Evolutionary conservation across 2,888 invertebrate species (phyloP), one percentile per base, ranked within the genome.

Genomic region (Cheilosia soror): DNA sequence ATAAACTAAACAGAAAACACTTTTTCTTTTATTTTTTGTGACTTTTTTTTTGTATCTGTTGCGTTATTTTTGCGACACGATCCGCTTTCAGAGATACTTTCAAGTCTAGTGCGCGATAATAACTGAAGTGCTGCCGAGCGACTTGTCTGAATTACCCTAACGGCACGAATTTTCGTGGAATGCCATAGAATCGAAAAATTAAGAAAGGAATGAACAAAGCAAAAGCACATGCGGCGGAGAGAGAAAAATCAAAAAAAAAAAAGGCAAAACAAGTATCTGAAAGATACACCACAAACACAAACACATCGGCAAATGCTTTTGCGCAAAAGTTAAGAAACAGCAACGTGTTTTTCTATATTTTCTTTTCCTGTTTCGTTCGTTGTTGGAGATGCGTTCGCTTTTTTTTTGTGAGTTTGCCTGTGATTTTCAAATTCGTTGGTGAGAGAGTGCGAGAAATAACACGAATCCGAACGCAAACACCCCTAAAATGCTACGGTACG

Each of bases 41-140:
- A 40, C 40, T 42, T 11, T 20, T 68, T 7, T 71, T 5, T 66
- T 81, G 85, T 85, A 85, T 81, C 85, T 85, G 85, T 85, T 85
- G 85, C 85, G 81, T 85, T 77, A 49, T 25, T 13, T 27, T 13
- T 66, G 81, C 85, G 68, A 81, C 40, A 66, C 76, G 66, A 47
- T 31, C 63, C 76, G 72, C 72, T 47, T 81, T 47, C 11, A 53
- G 29, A 66, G 85, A 81, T 77, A 77, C 72, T 85, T 63, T 58
- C 85, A 81, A 85, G 63, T 85, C 66, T 76, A 71, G 72, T 85
- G 85, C 85, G 77, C 81, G 81, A 72, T 81, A 85, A 76, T 77
- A 66, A 85, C 85, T 85, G 85, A 85, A 85, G 66, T 85, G 76
- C 76, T 80, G 76, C 47, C 81, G 66, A 81, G 42, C 72, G 51